Evolutionary conservation across 1,140 invertebrate genomes (phyloP).

Genomic region (Bombus breviceps): DNA sequence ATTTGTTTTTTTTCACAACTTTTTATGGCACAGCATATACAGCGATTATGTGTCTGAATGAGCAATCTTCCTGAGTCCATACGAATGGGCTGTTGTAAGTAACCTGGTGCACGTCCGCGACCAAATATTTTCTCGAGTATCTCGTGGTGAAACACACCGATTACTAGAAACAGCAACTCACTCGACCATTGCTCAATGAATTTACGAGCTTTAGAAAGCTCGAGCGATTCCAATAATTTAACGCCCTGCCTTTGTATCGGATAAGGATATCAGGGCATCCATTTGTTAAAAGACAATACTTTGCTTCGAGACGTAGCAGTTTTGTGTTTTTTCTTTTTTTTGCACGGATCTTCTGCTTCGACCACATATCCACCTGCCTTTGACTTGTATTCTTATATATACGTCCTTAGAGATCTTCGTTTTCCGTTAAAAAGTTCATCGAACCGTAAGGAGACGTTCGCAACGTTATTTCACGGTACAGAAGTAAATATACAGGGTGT

Average conservation of each 20-base stretch:
- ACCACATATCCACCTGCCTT: not conserved
- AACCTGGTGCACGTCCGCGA: too few relatives aligned
- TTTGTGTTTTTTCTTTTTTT: not conserved
- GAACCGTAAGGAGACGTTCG: not conserved
- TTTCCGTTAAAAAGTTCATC: not conserved
- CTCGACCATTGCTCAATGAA: not conserved
- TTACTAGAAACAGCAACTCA: constrained; percentile 3
- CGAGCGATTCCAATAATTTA: not conserved
- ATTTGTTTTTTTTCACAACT: too few relatives aligned
- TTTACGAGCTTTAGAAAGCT: constrained; percentile 2
- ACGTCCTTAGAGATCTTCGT: not conserved
- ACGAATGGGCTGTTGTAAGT: too few relatives aligned
- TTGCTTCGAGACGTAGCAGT: not conserved
- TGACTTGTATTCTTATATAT: not conserved
- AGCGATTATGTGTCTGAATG: too few relatives aligned
- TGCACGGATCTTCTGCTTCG: not conserved
- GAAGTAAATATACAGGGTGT: too few relatives aligned
- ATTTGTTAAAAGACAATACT: constrained; percentile 15
- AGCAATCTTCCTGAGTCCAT: too few relatives aligned
- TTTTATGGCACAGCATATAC: too few relatives aligned
- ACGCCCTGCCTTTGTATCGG: not conserved
- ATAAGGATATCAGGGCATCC: constrained; percentile 4
- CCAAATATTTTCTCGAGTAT: not conserved
- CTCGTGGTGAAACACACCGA: not conserved
- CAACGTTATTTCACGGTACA: not conserved